Evolutionary conservation across 2,797 vertebrate genomes (phyloP).

Genomic region (Neoniphon sammara): DNA sequence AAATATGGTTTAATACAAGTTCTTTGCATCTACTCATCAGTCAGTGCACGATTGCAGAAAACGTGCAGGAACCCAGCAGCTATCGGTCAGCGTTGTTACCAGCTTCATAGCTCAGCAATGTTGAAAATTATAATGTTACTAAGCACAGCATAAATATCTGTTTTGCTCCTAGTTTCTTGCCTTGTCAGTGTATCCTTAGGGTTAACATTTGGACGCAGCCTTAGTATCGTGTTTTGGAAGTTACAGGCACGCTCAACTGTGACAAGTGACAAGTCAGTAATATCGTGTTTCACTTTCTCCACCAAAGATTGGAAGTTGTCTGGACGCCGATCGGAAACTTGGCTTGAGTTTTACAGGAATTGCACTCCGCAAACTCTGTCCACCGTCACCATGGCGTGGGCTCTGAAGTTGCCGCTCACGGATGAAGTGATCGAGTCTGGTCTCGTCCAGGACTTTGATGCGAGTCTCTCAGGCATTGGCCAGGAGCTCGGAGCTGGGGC

Average conservation of each 20-base stretch:
- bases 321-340: slow-evolving; percentile 32
- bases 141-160: neutral
- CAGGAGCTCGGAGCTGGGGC: slow-evolving; percentile 97
- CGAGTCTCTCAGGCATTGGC: slow-evolving; percentile 96
- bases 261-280: no score
- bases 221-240: neutral
- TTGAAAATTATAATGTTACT: neutral
- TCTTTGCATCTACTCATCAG: neutral
- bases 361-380: slow-evolving; percentile 32
- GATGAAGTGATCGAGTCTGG: slow-evolving; percentile 98
- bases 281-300: slow-evolving; percentile 6
- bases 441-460: slow-evolving; percentile 97
- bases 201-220: neutral
- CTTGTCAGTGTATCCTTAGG: neutral
- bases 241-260: neutral
- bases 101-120: neutral
- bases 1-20: neutral
- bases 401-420: slow-evolving; percentile 94
- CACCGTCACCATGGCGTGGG: slow-evolving; percentile 90
- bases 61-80: neutral
- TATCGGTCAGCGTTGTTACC: neutral
- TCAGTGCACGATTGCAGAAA: neutral
- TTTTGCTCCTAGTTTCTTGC: neutral
- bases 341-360: slow-evolving; percentile 42
- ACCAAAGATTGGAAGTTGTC: slow-evolving; percentile 32